Conservation (phyloP, 2,888 invertebrate species). For the Acanthacorydalis orientalis region DNA sequence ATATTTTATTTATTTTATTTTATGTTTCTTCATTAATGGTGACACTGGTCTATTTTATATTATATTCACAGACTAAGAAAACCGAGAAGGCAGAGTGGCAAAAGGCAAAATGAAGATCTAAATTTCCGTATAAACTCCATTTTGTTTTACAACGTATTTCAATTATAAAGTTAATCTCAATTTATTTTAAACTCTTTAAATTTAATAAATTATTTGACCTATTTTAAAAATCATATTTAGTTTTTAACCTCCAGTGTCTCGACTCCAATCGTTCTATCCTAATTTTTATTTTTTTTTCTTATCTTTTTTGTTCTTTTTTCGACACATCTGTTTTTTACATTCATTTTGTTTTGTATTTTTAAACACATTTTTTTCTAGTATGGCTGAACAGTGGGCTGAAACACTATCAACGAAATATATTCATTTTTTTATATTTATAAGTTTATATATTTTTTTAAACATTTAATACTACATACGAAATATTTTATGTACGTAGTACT, state of each 20-base stretch:
- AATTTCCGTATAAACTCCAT: no score
- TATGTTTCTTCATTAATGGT: background rate
- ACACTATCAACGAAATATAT: slow-evolving; percentile 9
- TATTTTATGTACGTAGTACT: no score
- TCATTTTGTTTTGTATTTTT: slow-evolving; percentile 6
- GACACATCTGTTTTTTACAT: slow-evolving; percentile 10
- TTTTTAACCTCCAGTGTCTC: no score
- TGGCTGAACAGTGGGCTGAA: slow-evolving; percentile 12
- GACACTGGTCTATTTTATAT: background rate
- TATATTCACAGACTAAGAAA: slow-evolving; percentile 51
- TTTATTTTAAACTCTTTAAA: no score
- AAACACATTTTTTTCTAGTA: slow-evolving; percentile 10
- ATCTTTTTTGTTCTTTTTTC: slow-evolving; percentile 3
- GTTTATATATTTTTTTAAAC: no score
- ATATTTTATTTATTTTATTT: background rate
- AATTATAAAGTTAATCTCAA: no score
- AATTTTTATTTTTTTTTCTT: no score
- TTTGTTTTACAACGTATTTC: no score
- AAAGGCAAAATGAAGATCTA: slow-evolving; percentile 25
- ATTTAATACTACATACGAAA: no score
- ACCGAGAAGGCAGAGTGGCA: slow-evolving; percentile 59
- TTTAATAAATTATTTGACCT: no score
- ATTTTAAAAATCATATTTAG: no score
- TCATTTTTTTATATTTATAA: background rate
- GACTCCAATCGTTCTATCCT: no score